Base-by-base conservation (phyloP, 2,797 vertebrate species). In the Coluber constrictor region DNA sequence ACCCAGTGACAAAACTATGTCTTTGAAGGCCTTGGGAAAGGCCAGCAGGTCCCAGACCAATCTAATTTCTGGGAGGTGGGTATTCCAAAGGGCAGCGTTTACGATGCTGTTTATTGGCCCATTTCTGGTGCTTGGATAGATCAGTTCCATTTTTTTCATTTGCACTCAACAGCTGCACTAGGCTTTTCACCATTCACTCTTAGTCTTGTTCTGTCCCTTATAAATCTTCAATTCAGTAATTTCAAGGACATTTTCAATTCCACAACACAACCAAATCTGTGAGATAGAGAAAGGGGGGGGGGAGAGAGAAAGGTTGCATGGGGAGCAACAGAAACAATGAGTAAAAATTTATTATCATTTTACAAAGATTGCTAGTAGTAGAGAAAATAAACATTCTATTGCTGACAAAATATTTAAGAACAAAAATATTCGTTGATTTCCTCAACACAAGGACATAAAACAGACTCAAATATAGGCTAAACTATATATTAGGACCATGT, bases 241-340 rank as follows among this genome's bases (percentile, higher is more conserved):
- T 32, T 70, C 15, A 70, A 90, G 60, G 51, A 66, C n/a, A 66
- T 90, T 90, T 90, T 90, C 51, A 55, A 11, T 66, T 70, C 29
- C 12, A 10, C 32, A 66, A 88, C 87, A 43, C 23, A 88, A 23
- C 87, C 87, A 57, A 43, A 27, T 29, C 12, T 54, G 47, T 13
- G 57, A 20, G 57, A 57, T 5, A 18, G 57, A 61, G 15, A 56
- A n/a, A n/a, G n/a, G n/a, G 1, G 0, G 6, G 25, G 11, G 27
- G 12, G 3, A 2, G 5, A 32, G 1, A 32, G n/a, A n/a, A 8
- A 74, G 66, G 8, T 43, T 79, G 32, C 74, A 43, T 43, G 32
- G 70, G 37, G 18, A 79, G 3, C 70, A 79, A 43, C 37, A 79
- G 37, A 79, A 79, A 79, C 37, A 79, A 79, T 43, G 3, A 23